These are phyloP conservation scores for Pedionomus torquatus DNA, from an alignment of 2,113 vertebrate species.

Conservation along the genomic window DNA sequence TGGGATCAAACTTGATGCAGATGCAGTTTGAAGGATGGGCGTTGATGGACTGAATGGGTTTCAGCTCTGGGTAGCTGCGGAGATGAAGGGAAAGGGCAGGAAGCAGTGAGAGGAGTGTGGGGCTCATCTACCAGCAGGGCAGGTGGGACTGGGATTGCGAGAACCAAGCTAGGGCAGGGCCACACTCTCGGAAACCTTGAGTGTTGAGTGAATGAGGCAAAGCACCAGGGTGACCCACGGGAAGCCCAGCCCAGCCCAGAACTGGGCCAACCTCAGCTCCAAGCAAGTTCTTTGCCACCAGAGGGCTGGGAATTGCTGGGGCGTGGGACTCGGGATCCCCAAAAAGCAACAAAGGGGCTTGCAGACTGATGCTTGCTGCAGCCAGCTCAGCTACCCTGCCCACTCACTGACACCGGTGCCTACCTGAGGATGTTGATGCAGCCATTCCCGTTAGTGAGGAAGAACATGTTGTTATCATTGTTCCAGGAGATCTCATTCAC, in stretches of 20 bases:
- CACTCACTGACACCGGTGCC: background rate
- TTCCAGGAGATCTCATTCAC: constrained; percentile 99
- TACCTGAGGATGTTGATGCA: constrained; percentile 98
- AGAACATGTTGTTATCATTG: constrained; percentile 99
- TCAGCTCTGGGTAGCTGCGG: constrained; percentile 93
- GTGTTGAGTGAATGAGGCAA: background rate
- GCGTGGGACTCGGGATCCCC: accelerated
- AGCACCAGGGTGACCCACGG: accelerated
- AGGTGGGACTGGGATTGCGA: background rate
- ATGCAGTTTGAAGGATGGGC: constrained; percentile 99
- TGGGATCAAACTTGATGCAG: constrained; percentile 98
- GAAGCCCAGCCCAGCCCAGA: background rate
- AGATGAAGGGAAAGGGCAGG: background rate
- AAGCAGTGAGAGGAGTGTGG: background rate
- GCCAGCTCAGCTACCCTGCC: background rate
- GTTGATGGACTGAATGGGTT: constrained; percentile 98
- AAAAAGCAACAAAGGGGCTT: background rate
- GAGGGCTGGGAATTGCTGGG: background rate
- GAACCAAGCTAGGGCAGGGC: background rate
- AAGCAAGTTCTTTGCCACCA: background rate
- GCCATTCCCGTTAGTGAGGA: constrained; percentile 95
- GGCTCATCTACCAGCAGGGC: background rate
- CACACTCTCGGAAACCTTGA: background rate
- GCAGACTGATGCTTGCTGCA: background rate
- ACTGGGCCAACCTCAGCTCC: background rate